A percentile compares a stretch with the other conserved stretches of the same genome.
These are phyloP conservation scores for Chymomyza costata DNA, from an alignment of 1,140 invertebrate genomes.

Conservation along the genomic window DNA sequence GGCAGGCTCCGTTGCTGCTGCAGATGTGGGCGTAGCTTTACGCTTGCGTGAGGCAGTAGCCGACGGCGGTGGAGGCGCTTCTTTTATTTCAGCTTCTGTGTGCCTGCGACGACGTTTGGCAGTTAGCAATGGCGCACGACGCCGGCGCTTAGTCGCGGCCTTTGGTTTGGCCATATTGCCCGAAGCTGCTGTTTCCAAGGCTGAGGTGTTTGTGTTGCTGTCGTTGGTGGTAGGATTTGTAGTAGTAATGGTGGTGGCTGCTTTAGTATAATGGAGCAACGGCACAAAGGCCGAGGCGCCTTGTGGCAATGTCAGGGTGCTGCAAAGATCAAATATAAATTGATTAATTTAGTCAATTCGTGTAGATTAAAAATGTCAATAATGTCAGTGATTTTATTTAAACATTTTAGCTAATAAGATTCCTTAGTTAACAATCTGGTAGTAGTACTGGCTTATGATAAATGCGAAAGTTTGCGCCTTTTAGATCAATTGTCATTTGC, in stretches of 20 bases:
- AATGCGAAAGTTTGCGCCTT: neutral
- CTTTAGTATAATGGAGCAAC: neutral
- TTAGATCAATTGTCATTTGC: neutral
- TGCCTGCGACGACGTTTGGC: constrained; percentile 38
- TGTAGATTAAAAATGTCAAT: too few species aligned
- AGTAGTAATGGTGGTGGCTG: constrained; percentile 30
- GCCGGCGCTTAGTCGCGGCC: constrained; percentile 39
- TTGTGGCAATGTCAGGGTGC: constrained; percentile 53
- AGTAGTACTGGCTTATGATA: too few species aligned
- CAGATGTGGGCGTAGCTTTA: neutral
- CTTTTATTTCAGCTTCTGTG: neutral
- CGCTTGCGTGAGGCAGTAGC: constrained; percentile 5
- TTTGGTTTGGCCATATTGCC: constrained; percentile 29
- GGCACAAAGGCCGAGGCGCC: constrained; percentile 47
- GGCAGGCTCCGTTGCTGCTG: neutral
- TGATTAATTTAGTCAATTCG: too few species aligned
- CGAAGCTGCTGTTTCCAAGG: constrained; percentile 13
- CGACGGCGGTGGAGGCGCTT: neutral
- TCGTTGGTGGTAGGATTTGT: constrained; percentile 28
- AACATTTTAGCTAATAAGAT: too few species aligned
- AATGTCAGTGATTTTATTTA: too few species aligned
- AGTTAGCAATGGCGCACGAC: constrained; percentile 45
- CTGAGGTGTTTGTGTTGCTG: constrained; percentile 60
- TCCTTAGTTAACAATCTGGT: too few species aligned
- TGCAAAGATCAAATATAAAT: too few species aligned